phyloP scores from a whole-genome alignment of 2,888 invertebrate species.

The Yponomeuta plumbellus region DNA sequence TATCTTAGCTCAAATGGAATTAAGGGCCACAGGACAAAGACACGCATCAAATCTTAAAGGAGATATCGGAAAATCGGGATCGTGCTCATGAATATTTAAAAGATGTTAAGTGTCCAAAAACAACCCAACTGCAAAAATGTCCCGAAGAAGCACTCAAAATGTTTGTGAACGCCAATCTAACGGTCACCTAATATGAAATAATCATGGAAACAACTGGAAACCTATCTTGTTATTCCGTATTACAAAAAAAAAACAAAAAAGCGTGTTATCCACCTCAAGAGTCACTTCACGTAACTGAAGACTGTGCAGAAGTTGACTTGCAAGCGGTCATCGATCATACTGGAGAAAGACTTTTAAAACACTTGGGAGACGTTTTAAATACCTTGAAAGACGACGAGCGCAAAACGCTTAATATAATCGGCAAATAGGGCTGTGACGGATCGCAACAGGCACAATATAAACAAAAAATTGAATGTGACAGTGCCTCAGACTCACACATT shows the following conservation, averaged over 20 bases:
- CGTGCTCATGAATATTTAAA: neutral
- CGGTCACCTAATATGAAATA: slow-evolving; percentile 1
- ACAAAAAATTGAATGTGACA: neutral
- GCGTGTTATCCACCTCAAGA: too few species aligned
- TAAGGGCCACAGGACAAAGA: neutral
- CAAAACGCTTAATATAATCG: neutral
- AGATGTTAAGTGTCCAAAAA: slow-evolving; percentile 9
- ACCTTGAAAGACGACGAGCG: slow-evolving; percentile 2
- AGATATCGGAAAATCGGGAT: neutral
- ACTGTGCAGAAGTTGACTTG: neutral
- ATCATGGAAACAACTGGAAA: slow-evolving; percentile 8
- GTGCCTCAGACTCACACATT: too few species aligned
- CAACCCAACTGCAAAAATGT: slow-evolving; percentile 3
- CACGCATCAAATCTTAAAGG: slow-evolving; percentile 4
- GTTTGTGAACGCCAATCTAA: slow-evolving; percentile 7
- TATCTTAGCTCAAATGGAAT: slow-evolving; percentile 7
- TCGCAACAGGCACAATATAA: slow-evolving; percentile 4
- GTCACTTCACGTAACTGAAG: too few species aligned
- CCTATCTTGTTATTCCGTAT: neutral
- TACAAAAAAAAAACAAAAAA: neutral
- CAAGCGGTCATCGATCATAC: slow-evolving; percentile 2
- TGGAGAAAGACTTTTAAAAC: slow-evolving; percentile 1
- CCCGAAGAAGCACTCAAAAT: slow-evolving; percentile 9
- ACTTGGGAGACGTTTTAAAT: neutral
- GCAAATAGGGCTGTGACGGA: too few species aligned